These are phyloP conservation scores for Pseudococcus longispinus DNA, from an alignment of 2,888 invertebrate genomes.

Conservation along the genomic window DNA sequence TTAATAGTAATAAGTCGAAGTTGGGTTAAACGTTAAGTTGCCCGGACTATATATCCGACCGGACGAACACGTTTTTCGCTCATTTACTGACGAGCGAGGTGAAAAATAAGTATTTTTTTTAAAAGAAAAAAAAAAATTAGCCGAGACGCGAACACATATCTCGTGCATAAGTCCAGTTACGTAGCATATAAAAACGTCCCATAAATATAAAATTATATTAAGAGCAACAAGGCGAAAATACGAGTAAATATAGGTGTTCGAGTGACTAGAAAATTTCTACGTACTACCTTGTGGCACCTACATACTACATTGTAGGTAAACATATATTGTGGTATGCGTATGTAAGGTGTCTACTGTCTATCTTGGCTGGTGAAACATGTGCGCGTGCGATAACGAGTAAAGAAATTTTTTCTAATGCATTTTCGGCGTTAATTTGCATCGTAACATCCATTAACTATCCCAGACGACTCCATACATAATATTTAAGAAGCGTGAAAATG, in stretches of 20 bases:
- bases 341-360: too few species aligned
- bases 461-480: background rate
- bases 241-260: background rate
- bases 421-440: background rate
- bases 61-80: background rate
- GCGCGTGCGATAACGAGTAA: background rate
- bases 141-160: background rate
- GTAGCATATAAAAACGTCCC: background rate
- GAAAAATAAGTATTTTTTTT: background rate
- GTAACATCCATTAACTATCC: background rate
- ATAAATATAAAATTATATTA: slow-evolving; percentile 6
- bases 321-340: too few species aligned
- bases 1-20: slow-evolving; percentile 39
- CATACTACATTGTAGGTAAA: too few species aligned
- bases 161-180: slow-evolving; percentile 6
- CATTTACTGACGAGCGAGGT: background rate
- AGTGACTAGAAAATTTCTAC: background rate
- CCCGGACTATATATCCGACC: background rate
- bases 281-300: background rate
- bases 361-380: background rate
- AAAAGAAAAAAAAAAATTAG: background rate
- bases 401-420: slow-evolving; percentile 20
- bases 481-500: background rate
- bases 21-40: background rate
- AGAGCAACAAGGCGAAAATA: background rate